Conservation (phyloP, 1,140 invertebrate species). For the Matsumurasca onukii region DNA sequence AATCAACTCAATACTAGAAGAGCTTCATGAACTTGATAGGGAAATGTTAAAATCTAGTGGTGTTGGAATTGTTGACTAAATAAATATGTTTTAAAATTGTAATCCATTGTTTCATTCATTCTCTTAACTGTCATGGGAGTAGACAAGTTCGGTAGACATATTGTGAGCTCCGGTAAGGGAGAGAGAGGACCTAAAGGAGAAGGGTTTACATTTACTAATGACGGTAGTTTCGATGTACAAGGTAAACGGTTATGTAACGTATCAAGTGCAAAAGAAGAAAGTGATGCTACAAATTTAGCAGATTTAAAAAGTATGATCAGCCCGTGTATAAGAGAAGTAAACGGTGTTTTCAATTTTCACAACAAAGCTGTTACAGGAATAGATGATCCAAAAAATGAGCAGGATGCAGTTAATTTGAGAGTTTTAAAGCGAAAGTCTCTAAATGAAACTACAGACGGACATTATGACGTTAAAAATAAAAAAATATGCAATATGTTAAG, state of each 20-base stretch:
- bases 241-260: conserved; percentile 10
- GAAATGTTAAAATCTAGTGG: neutral
- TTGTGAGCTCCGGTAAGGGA: neutral
- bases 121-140: neutral
- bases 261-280: neutral
- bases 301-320: neutral
- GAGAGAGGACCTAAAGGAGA: neutral
- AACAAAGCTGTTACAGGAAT: neutral
- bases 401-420: conserved; percentile 2
- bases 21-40: neutral
- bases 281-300: neutral
- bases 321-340: neutral
- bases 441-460: too few relatives aligned
- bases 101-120: neutral
- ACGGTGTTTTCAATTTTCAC: neutral
- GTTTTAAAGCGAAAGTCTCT: too few relatives aligned
- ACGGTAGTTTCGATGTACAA: neutral
- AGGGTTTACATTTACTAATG: neutral
- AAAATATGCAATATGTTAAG: too few relatives aligned
- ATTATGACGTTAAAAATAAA: too few relatives aligned
- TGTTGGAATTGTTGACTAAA: neutral
- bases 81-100: neutral
- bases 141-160: conserved; percentile 7
- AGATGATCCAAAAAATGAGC: neutral
- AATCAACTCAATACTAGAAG: conserved; percentile 16